Evolutionary conservation across 2,888 invertebrate species (phyloP).

Genomic region (Drosophila mercatorum): DNA sequence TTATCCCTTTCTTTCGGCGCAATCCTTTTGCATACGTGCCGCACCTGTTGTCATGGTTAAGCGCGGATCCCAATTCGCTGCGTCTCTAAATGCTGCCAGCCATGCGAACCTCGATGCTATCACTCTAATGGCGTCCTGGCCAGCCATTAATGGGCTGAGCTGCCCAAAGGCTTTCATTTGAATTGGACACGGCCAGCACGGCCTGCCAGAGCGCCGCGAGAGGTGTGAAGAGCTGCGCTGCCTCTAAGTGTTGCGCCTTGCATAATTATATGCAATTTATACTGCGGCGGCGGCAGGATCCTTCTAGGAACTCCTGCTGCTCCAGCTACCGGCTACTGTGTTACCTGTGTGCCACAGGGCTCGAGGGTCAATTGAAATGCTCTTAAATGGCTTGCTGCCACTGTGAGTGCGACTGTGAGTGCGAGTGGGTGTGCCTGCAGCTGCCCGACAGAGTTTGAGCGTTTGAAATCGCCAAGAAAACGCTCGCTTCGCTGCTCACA

Average conservation of each 20-base stretch:
- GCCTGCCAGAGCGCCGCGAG: conserved; percentile 12
- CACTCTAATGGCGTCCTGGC: conserved; percentile 69
- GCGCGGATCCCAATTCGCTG: conserved; percentile 53
- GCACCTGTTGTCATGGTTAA: conserved; percentile 76
- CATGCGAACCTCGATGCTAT: conserved; percentile 51
- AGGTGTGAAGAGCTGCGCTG: conserved; percentile 62
- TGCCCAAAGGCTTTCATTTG: conserved; percentile 28
- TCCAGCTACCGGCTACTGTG: conserved; percentile 55
- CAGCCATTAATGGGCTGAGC: conserved; percentile 53
- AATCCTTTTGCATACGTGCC: conserved; percentile 77
- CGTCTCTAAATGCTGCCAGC: conserved; percentile 48
- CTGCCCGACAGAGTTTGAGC: conserved; percentile 1
- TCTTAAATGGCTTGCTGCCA: not conserved
- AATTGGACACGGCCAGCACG: conserved; percentile 46
- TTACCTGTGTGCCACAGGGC: conserved; percentile 23
- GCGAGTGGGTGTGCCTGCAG: conserved; percentile 21
- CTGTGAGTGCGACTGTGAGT: not conserved
- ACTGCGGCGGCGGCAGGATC: conserved; percentile 33
- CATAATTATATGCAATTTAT: conserved; percentile 78
- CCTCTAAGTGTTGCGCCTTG: conserved; percentile 44
- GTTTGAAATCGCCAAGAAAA: conserved; percentile 36
- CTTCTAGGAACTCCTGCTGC: conserved; percentile 56
- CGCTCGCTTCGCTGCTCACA: conserved; percentile 19
- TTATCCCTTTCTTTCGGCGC: conserved; percentile 54
- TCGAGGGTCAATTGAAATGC: conserved; percentile 24